Base-by-base conservation (phyloP, 2,113 vertebrate genomes). In the Acanthisitta chloris region DNA sequence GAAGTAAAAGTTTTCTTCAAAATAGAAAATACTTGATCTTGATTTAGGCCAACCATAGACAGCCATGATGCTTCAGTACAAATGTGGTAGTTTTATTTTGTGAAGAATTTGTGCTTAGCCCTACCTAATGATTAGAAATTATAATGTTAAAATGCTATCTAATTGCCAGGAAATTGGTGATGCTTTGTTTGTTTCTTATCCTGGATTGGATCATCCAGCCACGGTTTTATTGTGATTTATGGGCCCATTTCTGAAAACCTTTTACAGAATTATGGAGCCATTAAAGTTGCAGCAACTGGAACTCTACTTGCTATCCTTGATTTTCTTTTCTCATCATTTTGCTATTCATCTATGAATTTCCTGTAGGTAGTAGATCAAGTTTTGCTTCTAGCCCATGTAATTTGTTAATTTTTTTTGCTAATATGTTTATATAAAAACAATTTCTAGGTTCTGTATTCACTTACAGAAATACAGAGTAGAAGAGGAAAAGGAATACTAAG, bases 281-380 rank as follows among this genome's bases (percentile, higher is more conserved):
- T 71, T 83, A 74, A 94, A 89, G 52, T 87, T 46, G 34, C 34
- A 77, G 67, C 66, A 55, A n/a, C 52, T 74, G 88, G 81, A 86
- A 90, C 62, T 62, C 20, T 94, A 10, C 42, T 84, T 69, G 65
- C 29, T 76, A 26, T 79, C 23, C 21, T 94, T 81, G 62, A 64
- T 71, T 64, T 92, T n/a, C n/a, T 96, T 46, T 67, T 64, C 20
- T 95, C 31, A 25, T 91, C n/a, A 23, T 95, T 84, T 82, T 71
- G 15, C 31, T 34, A 23, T 86, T 70, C 58, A 92, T 46, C 40
- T 80, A 80, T 14, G n/a, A 77, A 74, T 73, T 96, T 77, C 43
- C 96, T 36, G 73, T 76, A 70, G 34, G 29, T 59, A 40, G 93
- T 26, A 91, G 52, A 69, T 59, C 59, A 81, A 90, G 57, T 72